These are phyloP conservation scores for Zoroaster sp. DNA, from an alignment of 53 echinoderm and acorn worm species.

Conservation along the genomic window DNA sequence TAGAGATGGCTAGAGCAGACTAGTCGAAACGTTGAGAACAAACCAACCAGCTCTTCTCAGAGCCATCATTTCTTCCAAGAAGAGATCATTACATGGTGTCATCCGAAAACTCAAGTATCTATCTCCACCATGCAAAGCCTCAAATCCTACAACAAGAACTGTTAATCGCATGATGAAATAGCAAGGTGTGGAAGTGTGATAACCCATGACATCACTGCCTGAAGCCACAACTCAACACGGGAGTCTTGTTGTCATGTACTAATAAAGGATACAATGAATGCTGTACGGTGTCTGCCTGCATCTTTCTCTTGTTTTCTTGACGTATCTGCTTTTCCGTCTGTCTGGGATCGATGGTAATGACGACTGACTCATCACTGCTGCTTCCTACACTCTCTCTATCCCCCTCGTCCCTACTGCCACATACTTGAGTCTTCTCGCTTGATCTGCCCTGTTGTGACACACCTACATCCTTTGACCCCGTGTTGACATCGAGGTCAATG, in stretches of 20 bases:
- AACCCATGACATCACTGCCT: no score
- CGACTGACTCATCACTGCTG: constrained; percentile 59
- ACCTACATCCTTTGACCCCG: background rate
- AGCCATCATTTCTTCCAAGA: no score
- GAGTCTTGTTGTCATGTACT: background rate
- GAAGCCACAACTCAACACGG: background rate
- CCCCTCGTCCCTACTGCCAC: background rate
- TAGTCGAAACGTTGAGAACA: no score
- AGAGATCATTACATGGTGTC: no score
- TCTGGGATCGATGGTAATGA: constrained; percentile 63
- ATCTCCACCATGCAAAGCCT: no score
- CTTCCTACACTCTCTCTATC: background rate
- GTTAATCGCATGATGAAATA: no score
- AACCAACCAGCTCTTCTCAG: no score
- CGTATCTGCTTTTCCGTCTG: constrained; percentile 49
- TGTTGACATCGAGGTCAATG: background rate
- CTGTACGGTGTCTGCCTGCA: background rate
- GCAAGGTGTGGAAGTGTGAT: background rate
- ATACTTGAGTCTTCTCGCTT: background rate
- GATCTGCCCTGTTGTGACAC: background rate
- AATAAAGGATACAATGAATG: constrained; percentile 67
- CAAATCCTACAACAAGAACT: no score
- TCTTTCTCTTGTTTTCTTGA: background rate
- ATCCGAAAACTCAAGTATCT: no score
- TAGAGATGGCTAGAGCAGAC: no score